Conservation (phyloP, 2,113 vertebrate genomes). For the Galeopterus variegatus region DNA sequence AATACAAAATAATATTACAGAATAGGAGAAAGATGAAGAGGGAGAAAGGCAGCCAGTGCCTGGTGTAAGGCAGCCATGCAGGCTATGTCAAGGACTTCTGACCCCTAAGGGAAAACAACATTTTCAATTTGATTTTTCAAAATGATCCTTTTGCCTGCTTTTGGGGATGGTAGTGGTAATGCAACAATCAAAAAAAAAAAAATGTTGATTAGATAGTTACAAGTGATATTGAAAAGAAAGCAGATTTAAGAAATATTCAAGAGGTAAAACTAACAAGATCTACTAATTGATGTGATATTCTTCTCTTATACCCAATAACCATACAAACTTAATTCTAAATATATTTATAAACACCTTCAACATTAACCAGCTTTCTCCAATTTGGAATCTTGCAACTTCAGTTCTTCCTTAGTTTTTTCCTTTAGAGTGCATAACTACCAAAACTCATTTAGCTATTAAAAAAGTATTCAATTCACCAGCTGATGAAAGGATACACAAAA, state of each 20-base stretch:
- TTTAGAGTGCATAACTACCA: not conserved
- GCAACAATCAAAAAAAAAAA: slow-evolving; percentile 24
- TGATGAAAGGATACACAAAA: not conserved
- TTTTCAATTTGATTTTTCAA: not conserved
- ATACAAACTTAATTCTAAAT: not conserved
- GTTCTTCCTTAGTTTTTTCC: not conserved
- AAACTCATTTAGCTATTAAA: not conserved
- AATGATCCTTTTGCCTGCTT: not conserved
- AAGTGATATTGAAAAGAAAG: not conserved
- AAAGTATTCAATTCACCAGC: not conserved
- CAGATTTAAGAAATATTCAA: slow-evolving; percentile 19
- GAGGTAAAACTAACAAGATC: not conserved
- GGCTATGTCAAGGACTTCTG: not conserved
- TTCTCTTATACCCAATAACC: not conserved
- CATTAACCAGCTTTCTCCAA: slow-evolving; percentile 1
- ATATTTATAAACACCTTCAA: not conserved
- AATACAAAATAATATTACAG: not conserved
- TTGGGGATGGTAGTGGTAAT: not conserved
- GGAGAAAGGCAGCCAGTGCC: not conserved
- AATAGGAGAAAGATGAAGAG: not conserved
- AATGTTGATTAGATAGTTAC: not conserved
- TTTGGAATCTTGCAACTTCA: not conserved
- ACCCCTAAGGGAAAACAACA: not conserved
- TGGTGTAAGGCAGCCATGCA: not conserved
- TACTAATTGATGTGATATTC: not conserved